Conservation (phyloP, 2,113 vertebrate genomes). For the Sinocyclocheilus anophthalmus region DNA sequence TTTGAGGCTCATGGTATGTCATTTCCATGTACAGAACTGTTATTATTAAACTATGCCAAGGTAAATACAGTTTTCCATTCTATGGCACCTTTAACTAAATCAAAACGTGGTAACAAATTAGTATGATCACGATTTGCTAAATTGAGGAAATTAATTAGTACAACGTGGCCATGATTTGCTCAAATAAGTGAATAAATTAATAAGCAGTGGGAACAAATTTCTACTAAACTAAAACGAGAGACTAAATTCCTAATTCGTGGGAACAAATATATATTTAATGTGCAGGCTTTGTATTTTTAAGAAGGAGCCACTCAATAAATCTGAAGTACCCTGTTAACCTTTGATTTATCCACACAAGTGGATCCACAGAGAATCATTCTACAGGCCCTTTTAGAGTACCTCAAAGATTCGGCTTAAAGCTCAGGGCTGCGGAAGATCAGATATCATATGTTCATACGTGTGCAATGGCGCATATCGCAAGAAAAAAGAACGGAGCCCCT, state of each 20-base stretch:
- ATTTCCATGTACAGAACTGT: too few species aligned
- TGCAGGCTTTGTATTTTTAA: background rate
- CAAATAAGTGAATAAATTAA: background rate
- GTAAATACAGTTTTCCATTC: too few species aligned
- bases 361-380: conserved; percentile 5
- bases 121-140: too few species aligned
- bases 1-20: too few species aligned
- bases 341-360: background rate
- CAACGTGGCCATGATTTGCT: background rate
- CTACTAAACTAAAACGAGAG: background rate
- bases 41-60: too few species aligned
- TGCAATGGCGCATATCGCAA: background rate
- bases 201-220: background rate
- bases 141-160: background rate
- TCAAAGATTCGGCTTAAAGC: background rate
- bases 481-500: conserved; percentile 5
- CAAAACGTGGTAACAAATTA: too few species aligned
- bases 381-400: background rate
- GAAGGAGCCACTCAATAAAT: background rate
- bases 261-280: background rate
- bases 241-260: background rate
- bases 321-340: background rate
- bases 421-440: conserved; percentile 12
- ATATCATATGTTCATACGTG: background rate
- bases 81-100: too few species aligned